phyloP scores from a whole-genome alignment of 2,113 vertebrate species.

The Todiramphus saurophagus region DNA sequence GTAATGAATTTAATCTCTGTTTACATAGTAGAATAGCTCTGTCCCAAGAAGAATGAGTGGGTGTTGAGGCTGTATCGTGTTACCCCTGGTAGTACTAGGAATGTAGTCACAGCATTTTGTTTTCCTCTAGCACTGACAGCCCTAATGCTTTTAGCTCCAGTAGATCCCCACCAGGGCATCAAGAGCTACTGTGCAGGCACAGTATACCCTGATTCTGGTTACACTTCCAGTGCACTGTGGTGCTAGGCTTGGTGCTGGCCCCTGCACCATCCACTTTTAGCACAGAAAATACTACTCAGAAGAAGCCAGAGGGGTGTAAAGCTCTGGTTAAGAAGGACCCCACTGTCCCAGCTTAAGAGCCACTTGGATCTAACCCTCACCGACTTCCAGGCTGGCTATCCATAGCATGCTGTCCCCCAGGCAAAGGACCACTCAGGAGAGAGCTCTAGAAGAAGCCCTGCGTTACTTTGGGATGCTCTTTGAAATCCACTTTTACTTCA shows the following conservation, averaged over 20 bases:
- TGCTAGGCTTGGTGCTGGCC: background rate
- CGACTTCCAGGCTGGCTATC: background rate
- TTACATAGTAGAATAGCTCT: background rate
- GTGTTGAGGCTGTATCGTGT: background rate
- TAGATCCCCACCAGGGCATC: accelerated
- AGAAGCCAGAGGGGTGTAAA: background rate
- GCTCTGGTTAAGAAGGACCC: background rate
- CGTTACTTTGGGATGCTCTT: background rate
- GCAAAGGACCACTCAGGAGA: background rate
- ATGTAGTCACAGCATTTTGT: background rate
- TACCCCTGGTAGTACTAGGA: background rate
- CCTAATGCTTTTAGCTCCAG: background rate
- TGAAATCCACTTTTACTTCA: background rate
- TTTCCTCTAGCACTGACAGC: background rate
- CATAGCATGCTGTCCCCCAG: background rate
- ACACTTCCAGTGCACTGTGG: background rate
- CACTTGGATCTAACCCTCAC: background rate
- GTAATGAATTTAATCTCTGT: background rate
- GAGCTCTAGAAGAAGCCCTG: accelerated
- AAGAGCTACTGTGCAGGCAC: background rate
- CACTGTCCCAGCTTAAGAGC: background rate
- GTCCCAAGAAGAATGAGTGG: background rate
- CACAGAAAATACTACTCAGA: background rate
- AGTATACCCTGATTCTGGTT: background rate
- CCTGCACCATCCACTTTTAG: background rate